Conservation (phyloP, 2,797 vertebrate genomes). For the Apogon talboti region DNA sequence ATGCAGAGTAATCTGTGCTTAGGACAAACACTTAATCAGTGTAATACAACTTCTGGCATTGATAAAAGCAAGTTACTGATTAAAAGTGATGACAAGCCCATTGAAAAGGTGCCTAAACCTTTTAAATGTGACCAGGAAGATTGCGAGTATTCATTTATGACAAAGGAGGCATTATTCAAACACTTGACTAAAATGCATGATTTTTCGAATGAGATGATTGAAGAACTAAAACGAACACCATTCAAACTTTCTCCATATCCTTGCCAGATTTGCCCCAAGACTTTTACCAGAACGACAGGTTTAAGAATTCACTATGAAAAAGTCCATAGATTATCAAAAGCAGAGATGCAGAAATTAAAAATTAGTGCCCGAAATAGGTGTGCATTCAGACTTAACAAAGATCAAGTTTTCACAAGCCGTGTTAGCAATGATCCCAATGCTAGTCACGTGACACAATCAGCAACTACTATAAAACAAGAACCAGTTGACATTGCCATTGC, state of each 20-base stretch:
- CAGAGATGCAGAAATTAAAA: conserved; percentile 93
- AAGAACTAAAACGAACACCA: conserved; percentile 95
- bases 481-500: conserved; percentile 76
- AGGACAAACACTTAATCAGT: conserved; percentile 59
- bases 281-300: conserved; percentile 98
- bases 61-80: conserved; percentile 76
- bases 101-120: conserved; percentile 90
- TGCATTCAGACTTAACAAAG: conserved; percentile 66
- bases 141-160: conserved; percentile 97
- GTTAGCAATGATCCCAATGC: conserved; percentile 36
- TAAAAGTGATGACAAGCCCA: conserved; percentile 81
- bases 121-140: conserved; percentile 93
- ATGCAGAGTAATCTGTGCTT: conserved; percentile 63
- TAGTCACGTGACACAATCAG: conserved; percentile 8
- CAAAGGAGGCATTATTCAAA: conserved; percentile 97
- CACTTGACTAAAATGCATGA: conserved; percentile 94
- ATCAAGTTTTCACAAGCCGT: conserved; percentile 7
- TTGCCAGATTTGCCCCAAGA: conserved; percentile 96
- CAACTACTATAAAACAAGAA: conserved; percentile 75
- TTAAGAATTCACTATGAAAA: conserved; percentile 97
- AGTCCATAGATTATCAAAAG: conserved; percentile 93
- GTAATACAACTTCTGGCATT: conserved; percentile 62
- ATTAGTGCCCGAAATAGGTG: conserved; percentile 82
- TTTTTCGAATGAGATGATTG: conserved; percentile 92
- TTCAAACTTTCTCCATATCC: conserved; percentile 95